A percentile compares a stretch with the other conserved stretches of the same genome.
phyloP scores from a whole-genome alignment of 2,888 invertebrate species.

The Desoria tigrina region DNA sequence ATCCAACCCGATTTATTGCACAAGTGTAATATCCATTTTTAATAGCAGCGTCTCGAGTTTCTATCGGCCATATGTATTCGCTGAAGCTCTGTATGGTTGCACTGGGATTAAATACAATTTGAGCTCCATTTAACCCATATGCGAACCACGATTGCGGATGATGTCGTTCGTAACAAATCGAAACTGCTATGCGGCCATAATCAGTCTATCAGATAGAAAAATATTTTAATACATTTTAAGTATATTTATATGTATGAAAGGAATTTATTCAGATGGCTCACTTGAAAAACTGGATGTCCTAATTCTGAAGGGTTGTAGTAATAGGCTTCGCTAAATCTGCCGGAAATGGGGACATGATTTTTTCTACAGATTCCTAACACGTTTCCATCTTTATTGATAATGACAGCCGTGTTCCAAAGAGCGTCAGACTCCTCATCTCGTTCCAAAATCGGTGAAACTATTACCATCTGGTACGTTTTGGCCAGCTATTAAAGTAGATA shows the following conservation, averaged over 20 bases:
- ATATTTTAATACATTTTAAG: too few relatives aligned
- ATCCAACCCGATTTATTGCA: constrained; percentile 63
- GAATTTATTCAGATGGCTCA: too few relatives aligned
- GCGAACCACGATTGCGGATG: constrained; percentile 64
- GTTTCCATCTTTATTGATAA: constrained; percentile 25
- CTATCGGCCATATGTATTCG: constrained; percentile 63
- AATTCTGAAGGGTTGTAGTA: constrained; percentile 24
- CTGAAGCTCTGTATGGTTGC: constrained; percentile 62
- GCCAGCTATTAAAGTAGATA: constrained; percentile 21
- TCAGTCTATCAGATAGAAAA: constrained; percentile 16
- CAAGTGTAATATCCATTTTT: constrained; percentile 62
- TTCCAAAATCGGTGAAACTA: constrained; percentile 36
- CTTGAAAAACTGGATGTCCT: constrained; percentile 32
- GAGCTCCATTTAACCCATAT: constrained; percentile 63
- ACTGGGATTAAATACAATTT: constrained; percentile 64
- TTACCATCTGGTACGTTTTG: constrained; percentile 28
- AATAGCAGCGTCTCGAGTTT: constrained; percentile 63
- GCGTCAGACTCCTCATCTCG: constrained; percentile 24
- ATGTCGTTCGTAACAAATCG: constrained; percentile 64
- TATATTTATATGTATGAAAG: too few relatives aligned
- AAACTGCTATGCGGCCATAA: constrained; percentile 60
- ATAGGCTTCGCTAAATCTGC: constrained; percentile 27
- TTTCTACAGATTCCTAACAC: constrained; percentile 29
- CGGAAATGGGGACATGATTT: constrained; percentile 28
- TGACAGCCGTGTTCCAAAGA: constrained; percentile 33